phyloP scores from a whole-genome alignment of 2,113 vertebrate genomes.

The Corythoichthys haematopterus region DNA sequence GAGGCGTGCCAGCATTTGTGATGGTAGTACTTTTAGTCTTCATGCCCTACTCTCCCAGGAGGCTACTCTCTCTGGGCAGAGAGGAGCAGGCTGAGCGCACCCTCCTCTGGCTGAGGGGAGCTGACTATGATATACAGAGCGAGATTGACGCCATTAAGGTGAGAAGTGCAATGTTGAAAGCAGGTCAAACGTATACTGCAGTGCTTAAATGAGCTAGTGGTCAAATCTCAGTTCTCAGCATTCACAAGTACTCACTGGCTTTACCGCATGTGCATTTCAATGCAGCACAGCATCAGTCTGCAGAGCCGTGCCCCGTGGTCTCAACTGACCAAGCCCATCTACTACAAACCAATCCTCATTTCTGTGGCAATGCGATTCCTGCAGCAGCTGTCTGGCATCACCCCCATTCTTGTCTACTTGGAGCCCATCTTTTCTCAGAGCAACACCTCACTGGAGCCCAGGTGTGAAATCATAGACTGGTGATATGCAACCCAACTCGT shows the following conservation, averaged over 20 bases:
- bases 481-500: neutral
- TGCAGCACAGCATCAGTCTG: conserved; percentile 54
- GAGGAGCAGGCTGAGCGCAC: conserved; percentile 69
- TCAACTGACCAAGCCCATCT: conserved; percentile 71
- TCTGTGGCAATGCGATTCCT: conserved; percentile 85
- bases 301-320: conserved; percentile 67
- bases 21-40: conserved; percentile 82
- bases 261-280: conserved; percentile 10
- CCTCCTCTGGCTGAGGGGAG: conserved; percentile 82
- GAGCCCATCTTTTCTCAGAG: conserved; percentile 83
- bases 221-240: neutral
- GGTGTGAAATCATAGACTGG: conserved; percentile 12
- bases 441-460: conserved; percentile 69
- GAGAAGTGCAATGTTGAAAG: neutral
- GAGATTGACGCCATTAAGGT: conserved; percentile 77
- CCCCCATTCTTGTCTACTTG: conserved; percentile 85
- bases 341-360: conserved; percentile 82
- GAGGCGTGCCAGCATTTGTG: conserved; percentile 75
- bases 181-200: neutral
- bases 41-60: conserved; percentile 90
- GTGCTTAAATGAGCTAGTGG: neutral
- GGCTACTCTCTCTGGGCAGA: conserved; percentile 80
- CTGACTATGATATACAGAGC: conserved; percentile 54
- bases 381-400: conserved; percentile 92
- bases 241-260: neutral